phyloP scores from a whole-genome alignment of 37 sponge, comb jelly and placozoan genomes.

The Theonella swinhoei region DNA sequence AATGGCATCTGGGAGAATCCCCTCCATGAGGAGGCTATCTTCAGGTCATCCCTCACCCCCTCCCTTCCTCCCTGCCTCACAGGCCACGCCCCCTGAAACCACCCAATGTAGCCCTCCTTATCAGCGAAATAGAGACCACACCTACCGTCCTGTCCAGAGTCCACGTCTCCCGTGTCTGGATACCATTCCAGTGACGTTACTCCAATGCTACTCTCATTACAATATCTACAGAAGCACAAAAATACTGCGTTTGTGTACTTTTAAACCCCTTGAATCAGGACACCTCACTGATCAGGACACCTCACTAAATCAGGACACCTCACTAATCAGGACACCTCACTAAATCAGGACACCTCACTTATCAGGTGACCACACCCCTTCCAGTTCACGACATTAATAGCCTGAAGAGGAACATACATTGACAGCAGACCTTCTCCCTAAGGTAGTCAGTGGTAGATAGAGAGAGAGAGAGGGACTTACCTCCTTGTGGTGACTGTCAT shows the following conservation, averaged over 20 bases:
- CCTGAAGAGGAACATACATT: slow-evolving; percentile 21
- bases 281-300: too few species aligned
- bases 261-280: too few species aligned
- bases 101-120: slow-evolving; percentile 55
- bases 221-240: not conserved
- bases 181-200: slow-evolving; percentile 63
- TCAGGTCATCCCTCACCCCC: not conserved
- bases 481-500: slow-evolving; percentile 46
- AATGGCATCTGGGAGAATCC: slow-evolving; percentile 8
- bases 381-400: slow-evolving; percentile 62
- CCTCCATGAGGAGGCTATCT: slow-evolving; percentile 43
- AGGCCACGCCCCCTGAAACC: slow-evolving; percentile 41
- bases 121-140: slow-evolving; percentile 44
- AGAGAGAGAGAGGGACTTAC: not conserved
- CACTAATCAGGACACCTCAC: too few species aligned
- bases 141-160: not conserved
- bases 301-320: too few species aligned
- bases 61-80: not conserved
- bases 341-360: too few species aligned
- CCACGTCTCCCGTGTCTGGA: slow-evolving; percentile 7
- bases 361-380: slow-evolving; percentile 53
- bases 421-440: not conserved
- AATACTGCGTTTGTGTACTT: not conserved
- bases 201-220: slow-evolving; percentile 49
- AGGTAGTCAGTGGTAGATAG: not conserved